phyloP scores from a whole-genome alignment of 2,888 invertebrate genomes.

The Oscheius sp. region DNA sequence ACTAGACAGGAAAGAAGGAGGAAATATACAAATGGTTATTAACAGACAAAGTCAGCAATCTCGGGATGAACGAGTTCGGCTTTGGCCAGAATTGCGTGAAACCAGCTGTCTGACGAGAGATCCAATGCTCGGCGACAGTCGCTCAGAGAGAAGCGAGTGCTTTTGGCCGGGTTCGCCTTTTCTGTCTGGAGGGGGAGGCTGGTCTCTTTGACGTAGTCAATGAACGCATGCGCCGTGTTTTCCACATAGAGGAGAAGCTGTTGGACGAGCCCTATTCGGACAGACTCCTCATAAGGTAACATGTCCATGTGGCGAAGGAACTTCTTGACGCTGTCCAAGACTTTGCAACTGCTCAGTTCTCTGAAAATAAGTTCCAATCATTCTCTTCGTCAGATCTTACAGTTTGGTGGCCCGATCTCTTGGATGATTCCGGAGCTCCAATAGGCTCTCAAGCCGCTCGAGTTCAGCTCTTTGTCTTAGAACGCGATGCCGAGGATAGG shows the following conservation, averaged over 20 bases:
- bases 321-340: conserved; percentile 49
- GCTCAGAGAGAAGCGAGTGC: conserved; percentile 49
- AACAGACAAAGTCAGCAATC: conserved; percentile 59
- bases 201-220: conserved; percentile 56
- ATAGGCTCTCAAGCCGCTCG: conserved; percentile 44
- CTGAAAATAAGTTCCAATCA: conserved; percentile 38
- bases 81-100: conserved; percentile 65
- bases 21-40: not conserved
- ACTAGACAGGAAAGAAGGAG: not conserved
- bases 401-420: conserved; percentile 20
- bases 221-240: conserved; percentile 62
- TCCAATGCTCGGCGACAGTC: conserved; percentile 56
- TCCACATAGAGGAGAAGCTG: conserved; percentile 66
- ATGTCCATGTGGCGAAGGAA: conserved; percentile 58
- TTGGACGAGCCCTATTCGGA: conserved; percentile 59
- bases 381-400: conserved; percentile 8
- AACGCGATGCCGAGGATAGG: conserved; percentile 51
- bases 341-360: conserved; percentile 50
- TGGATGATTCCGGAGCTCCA: conserved; percentile 37
- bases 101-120: conserved; percentile 54
- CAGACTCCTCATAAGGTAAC: conserved; percentile 54
- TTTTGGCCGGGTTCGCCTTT: conserved; percentile 51
- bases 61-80: conserved; percentile 64
- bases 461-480: conserved; percentile 47
- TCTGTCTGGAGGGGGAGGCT: conserved; percentile 52